A percentile compares a stretch with the other conserved stretches of the same genome.
phyloP scores from a whole-genome alignment of 1,140 invertebrate species.

The Diuraphis noxia region DNA sequence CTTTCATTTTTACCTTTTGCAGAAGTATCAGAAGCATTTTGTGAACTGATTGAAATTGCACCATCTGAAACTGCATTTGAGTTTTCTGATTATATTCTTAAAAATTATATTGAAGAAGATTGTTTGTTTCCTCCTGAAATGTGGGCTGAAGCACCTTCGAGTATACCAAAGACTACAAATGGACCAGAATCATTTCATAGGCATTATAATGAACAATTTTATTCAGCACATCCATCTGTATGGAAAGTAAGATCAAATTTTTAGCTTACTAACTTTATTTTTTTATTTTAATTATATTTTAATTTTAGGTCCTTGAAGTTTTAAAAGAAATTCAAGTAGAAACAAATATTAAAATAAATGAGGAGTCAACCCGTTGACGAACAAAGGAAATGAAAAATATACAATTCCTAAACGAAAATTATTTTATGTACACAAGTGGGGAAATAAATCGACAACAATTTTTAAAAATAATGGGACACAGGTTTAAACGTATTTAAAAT shows the following conservation, averaged over 20 bases:
- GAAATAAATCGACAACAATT: too few species aligned
- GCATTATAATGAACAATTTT: constrained; percentile 29
- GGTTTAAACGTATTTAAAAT: too few species aligned
- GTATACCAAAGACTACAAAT: constrained; percentile 6
- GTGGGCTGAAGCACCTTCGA: constrained; percentile 14
- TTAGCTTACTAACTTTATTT: not conserved
- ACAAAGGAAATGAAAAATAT: not conserved
- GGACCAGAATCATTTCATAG: constrained; percentile 42
- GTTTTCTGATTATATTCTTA: not conserved
- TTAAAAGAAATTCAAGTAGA: not conserved
- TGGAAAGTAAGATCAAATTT: not conserved
- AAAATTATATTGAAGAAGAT: not conserved
- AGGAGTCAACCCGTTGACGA: not conserved
- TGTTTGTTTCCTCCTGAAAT: constrained; percentile 13
- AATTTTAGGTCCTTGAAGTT: not conserved
- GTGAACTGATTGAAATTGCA: too few species aligned
- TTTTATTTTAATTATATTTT: not conserved
- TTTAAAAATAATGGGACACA: too few species aligned
- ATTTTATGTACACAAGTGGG: too few species aligned
- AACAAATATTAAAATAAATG: not conserved
- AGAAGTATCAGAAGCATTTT: too few species aligned
- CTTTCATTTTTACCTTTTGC: not conserved
- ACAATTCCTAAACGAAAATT: not conserved
- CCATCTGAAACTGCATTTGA: not conserved
- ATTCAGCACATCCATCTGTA: constrained; percentile 16